Evolutionary conservation across 2,113 vertebrate genomes (phyloP).

Genomic region (Thalassoma bifasciatum): DNA sequence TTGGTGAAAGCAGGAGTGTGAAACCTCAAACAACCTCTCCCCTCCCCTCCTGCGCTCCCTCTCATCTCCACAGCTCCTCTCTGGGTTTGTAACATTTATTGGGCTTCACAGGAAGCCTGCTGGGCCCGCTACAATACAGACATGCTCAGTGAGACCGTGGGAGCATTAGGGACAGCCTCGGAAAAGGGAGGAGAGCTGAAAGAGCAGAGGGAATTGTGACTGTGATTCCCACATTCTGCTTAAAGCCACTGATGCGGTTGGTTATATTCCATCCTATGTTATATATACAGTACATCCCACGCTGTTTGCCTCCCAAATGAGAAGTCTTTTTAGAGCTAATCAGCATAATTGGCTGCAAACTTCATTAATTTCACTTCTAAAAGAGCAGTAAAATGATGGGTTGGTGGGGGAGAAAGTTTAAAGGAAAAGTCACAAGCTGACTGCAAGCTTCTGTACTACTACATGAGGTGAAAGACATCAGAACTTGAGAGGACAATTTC

Average conservation of each 20-base stretch:
- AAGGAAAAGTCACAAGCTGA: background rate
- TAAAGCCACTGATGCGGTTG: constrained; percentile 43
- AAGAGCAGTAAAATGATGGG: constrained; percentile 5
- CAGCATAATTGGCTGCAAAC: constrained; percentile 32
- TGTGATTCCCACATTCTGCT: constrained; percentile 60
- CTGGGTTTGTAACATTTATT: constrained; percentile 49
- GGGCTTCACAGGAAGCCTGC: constrained; percentile 54
- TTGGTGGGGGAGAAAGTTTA: background rate
- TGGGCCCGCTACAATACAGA: constrained; percentile 38
- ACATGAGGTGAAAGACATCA: constrained; percentile 9
- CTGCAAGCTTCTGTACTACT: constrained; percentile 3
- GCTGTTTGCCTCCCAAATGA: constrained; percentile 27
- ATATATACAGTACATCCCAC: constrained; percentile 15
- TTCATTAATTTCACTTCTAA: constrained; percentile 37
- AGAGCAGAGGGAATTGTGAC: constrained; percentile 29
- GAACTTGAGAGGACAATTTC: constrained; percentile 39
- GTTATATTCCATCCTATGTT: constrained; percentile 24
- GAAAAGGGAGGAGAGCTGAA: constrained; percentile 16
- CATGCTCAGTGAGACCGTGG: constrained; percentile 37
- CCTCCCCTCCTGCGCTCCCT: constrained; percentile 4
- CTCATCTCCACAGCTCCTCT: constrained; percentile 33
- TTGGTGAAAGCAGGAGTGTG: constrained; percentile 27
- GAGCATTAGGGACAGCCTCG: constrained; percentile 32
- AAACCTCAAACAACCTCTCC: constrained; percentile 53
- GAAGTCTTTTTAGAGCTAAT: constrained; percentile 34